Evolutionary conservation across 1,140 invertebrate species (phyloP), one percentile per base, ranked within the genome.

Genomic region (Drosophila nebulosa): DNA sequence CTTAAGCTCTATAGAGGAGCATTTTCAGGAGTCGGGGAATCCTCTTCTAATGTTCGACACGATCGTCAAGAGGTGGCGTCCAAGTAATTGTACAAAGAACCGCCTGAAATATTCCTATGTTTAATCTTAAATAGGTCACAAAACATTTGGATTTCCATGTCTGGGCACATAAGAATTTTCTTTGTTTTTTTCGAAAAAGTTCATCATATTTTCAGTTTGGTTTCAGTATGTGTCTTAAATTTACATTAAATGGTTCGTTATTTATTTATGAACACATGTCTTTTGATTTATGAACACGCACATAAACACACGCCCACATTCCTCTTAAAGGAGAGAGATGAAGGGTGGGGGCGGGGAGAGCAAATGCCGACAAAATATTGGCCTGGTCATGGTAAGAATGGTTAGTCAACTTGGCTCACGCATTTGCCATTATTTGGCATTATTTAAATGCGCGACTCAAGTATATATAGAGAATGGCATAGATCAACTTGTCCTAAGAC

Each of bases 401-500:
- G 52, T 30, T 16, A 55, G 52, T 27, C 27, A 30, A 55, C 24
- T 30, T 55, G 27, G 52, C 52, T 55, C 52, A 55, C 52, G 52
- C 52, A 55, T 55, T 55, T 18, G 16, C n/a, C 52, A 55, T 55
- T 55, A 55, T 55, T 55, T 55, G 26, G 24, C 52, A 30, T 55
- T 55, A 55, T 26, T 16, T 30, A 55, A 26, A 53, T 27, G 26
- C 51, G 26, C 51, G 22, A 30, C n/a, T 55, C 14, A 55, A 55
- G 52, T 53, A 27, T 30, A 18, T 55, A n/a, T n/a, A 51, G 22
- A 55, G 26, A 55, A 55, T 26, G 5, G 26, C 52, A 30, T 85
- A 85, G 79, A 79, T 85, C 79, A 83, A 59, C 55, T 52, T 32
- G 39, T 46, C 18, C 61, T 79, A 69, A 85, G 72, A 62, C 66